These are phyloP conservation scores for Myxocyprinus asiaticus DNA, from an alignment of 2,113 vertebrate genomes.

Conservation along the genomic window DNA sequence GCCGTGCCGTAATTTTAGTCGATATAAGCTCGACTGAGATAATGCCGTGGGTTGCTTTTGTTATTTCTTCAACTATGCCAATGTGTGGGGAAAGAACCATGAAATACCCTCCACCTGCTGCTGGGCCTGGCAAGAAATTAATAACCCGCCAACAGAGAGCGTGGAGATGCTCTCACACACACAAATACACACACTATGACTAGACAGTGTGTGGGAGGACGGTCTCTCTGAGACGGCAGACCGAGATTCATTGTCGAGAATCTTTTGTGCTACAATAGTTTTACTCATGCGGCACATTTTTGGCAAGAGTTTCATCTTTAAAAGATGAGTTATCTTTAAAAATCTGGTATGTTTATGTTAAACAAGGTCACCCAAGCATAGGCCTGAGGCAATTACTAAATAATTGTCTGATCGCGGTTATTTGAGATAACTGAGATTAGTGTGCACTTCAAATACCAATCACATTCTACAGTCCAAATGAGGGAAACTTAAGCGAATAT, in stretches of 20 bases:
- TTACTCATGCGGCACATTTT: constrained; percentile 4
- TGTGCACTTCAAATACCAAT: too few species aligned
- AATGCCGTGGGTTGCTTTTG: constrained; percentile 39
- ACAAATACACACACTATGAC: neutral
- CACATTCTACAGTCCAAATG: too few species aligned
- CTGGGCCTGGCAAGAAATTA: constrained; percentile 53
- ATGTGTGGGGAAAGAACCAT: constrained; percentile 45
- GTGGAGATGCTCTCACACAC: constrained; percentile 25
- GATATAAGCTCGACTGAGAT: constrained; percentile 31
- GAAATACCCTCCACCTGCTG: constrained; percentile 69
- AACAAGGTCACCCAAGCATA: too few species aligned
- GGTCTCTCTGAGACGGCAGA: constrained; percentile 14
- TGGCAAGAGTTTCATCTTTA: too few species aligned
- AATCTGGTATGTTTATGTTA: too few species aligned
- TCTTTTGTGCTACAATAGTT: constrained; percentile 20
- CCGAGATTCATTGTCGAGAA: constrained; percentile 29
- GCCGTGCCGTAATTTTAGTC: constrained; percentile 6
- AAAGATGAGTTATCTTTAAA: too few species aligned
- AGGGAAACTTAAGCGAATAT: too few species aligned
- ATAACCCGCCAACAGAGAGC: constrained; percentile 43
- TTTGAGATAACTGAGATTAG: too few species aligned
- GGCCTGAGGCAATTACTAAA: too few species aligned
- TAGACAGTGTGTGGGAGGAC: constrained; percentile 41
- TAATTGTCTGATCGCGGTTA: too few species aligned
- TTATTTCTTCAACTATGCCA: constrained; percentile 38